Conservation (phyloP, 2,113 vertebrate species). For the Triplophysa dalaica region DNA sequence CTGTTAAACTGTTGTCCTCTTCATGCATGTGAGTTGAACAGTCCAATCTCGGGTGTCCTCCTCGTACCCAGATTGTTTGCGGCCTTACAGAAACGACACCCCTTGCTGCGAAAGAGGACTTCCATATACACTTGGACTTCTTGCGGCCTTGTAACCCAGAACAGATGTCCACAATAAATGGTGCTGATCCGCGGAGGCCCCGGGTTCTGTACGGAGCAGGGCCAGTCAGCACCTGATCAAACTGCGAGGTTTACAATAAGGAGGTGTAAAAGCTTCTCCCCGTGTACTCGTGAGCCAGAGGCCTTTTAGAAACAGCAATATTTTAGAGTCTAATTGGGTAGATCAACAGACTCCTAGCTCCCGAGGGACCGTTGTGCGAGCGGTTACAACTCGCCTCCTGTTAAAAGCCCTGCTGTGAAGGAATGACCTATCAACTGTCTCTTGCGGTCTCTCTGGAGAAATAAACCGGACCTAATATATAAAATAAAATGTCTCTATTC, state of each 20-base stretch:
- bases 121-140: conserved; percentile 80
- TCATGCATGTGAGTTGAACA: conserved; percentile 68
- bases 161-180: conserved; percentile 91
- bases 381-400: conserved; percentile 82
- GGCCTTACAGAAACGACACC: conserved; percentile 74
- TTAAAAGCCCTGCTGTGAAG: conserved; percentile 74
- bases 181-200: conserved; percentile 78
- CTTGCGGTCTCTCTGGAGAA: conserved; percentile 73
- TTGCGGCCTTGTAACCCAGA: conserved; percentile 81
- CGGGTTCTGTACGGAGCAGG: conserved; percentile 61
- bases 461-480: conserved; percentile 71
- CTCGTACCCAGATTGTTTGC: conserved; percentile 66
- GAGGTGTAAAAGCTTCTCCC: conserved; percentile 69
- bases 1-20: conserved; percentile 80
- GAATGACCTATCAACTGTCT: conserved; percentile 69
- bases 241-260: conserved; percentile 75
- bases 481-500: conserved; percentile 58
- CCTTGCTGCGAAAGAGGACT: conserved; percentile 84
- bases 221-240: conserved; percentile 90
- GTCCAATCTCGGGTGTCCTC: conserved; percentile 65
- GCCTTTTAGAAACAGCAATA: conserved; percentile 76
- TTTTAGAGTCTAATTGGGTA: conserved; percentile 83
- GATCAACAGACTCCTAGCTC: conserved; percentile 80
- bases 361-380: conserved; percentile 74
- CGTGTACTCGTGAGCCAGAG: conserved; percentile 70